Percentiles rank a stretch among this genome's conserved stretches.
Evolutionary conservation across 2,797 vertebrate species (phyloP).

Genomic region (Xenops minutus): DNA sequence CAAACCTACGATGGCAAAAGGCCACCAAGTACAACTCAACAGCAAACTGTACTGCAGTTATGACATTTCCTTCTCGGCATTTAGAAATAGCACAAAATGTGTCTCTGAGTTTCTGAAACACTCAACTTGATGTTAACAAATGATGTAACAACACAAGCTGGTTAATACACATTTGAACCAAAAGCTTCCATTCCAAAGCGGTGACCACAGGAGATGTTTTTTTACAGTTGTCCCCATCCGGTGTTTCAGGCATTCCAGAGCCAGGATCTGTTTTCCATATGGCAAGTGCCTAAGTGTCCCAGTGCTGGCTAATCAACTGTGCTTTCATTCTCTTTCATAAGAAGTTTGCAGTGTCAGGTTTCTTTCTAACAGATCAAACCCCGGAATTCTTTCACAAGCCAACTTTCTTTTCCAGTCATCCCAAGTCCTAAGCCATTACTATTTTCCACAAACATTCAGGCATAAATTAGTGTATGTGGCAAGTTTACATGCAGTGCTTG

Average conservation of each 20-base stretch:
- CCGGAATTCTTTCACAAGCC: neutral
- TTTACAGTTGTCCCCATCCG: neutral
- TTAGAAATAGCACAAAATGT: accelerated
- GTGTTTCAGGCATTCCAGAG: neutral
- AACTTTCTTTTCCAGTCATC: neutral
- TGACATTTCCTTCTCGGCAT: neutral
- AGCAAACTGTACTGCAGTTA: neutral
- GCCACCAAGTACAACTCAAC: neutral
- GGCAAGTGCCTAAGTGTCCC: neutral
- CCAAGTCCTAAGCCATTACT: neutral
- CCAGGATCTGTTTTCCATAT: neutral
- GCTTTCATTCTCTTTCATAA: neutral
- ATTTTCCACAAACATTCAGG: neutral
- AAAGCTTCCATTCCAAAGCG: neutral
- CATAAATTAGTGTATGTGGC: accelerated
- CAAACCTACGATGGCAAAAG: neutral
- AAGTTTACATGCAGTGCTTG: neutral
- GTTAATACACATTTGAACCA: neutral
- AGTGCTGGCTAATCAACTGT: neutral
- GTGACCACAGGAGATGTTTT: neutral
- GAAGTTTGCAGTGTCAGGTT: neutral
- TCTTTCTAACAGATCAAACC: neutral
- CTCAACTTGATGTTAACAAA: neutral
- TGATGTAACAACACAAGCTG: neutral
- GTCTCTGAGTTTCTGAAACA: neutral